Evolutionary conservation across 1,140 invertebrate genomes (phyloP).

Genomic region (Dinoponera quadriceps): DNA sequence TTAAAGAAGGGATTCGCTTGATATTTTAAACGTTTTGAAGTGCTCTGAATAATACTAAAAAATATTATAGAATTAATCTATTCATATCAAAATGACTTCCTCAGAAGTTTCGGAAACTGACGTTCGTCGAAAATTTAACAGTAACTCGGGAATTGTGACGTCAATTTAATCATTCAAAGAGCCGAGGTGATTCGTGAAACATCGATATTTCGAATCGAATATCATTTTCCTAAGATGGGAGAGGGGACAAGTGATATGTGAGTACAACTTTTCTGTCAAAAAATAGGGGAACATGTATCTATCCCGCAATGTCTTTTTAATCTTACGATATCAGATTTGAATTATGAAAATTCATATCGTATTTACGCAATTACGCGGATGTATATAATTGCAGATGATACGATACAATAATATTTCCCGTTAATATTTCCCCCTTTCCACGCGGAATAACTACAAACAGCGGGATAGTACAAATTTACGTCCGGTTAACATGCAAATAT

Average conservation of each 20-base stretch:
- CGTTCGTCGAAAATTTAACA: not conserved
- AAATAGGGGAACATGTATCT: not conserved
- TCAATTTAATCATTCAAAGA: not conserved
- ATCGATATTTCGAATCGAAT: not conserved
- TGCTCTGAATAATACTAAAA: not conserved
- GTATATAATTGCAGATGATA: not conserved
- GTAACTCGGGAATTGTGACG: not conserved
- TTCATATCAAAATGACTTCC: not conserved
- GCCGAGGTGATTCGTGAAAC: not conserved
- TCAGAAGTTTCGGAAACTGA: not conserved
- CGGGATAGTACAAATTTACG: conserved; percentile 31
- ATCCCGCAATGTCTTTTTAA: not conserved
- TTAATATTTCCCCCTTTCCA: conserved; percentile 9
- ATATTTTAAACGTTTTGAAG: not conserved
- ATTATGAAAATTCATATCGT: conserved; percentile 4
- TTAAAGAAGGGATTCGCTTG: not conserved
- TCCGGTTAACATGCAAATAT: conserved; percentile 34
- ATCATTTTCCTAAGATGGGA: not conserved
- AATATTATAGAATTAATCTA: not conserved
- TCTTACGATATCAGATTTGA: not conserved
- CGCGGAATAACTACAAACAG: conserved; percentile 18
- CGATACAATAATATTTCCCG: too few relatives aligned
- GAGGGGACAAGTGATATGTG: not conserved
- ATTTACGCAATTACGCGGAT: not conserved
- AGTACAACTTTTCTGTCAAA: not conserved